Evolutionary conservation across 2,797 vertebrate genomes (phyloP).

Genomic region (Parauchenoglanis punctatus): DNA sequence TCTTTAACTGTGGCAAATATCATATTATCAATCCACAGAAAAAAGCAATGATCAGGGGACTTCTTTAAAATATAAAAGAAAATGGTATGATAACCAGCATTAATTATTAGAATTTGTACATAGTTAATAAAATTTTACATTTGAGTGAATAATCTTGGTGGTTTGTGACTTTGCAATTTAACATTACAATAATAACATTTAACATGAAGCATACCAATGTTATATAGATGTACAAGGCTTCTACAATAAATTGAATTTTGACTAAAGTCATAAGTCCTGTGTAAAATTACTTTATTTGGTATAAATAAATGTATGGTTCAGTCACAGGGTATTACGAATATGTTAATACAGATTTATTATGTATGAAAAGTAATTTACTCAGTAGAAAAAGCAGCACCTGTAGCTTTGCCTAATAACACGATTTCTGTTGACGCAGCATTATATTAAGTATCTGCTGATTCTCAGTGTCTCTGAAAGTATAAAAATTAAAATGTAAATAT

Average conservation of each 20-base stretch:
- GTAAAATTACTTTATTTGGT: background rate
- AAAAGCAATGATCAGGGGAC: background rate
- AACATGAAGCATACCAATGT: background rate
- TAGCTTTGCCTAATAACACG: constrained; percentile 41
- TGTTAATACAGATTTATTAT: constrained; percentile 38
- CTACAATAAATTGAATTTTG: background rate
- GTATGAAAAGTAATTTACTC: constrained; percentile 31
- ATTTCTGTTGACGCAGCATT: constrained; percentile 20
- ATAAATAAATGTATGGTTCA: background rate
- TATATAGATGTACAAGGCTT: background rate
- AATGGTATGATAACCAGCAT: background rate
- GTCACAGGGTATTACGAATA: background rate
- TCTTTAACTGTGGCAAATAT: background rate
- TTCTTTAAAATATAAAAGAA: background rate
- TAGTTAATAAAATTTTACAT: background rate
- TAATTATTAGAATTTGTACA: background rate
- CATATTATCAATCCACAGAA: background rate
- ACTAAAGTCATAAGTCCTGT: background rate
- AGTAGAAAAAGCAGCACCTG: constrained; percentile 47
- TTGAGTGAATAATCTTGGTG: background rate
- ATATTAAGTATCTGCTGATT: constrained; percentile 7
- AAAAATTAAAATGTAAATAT: constrained; percentile 24
- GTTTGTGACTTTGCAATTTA: background rate
- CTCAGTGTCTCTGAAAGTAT: background rate
- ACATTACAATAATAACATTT: background rate